Conservation (phyloP, 2,797 vertebrate genomes). For the Rhinoraja longicauda region DNA sequence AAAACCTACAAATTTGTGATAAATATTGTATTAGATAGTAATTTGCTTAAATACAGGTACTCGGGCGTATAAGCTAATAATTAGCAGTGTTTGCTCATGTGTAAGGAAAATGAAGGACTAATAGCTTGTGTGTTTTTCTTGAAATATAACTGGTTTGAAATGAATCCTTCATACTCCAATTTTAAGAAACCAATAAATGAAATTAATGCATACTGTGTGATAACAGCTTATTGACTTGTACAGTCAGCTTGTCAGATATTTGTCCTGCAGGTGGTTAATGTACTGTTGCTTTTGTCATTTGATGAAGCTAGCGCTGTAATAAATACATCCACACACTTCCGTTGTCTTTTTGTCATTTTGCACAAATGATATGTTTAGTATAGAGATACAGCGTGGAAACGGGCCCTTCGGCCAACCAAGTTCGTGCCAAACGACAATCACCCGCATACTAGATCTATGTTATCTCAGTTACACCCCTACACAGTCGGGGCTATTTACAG, state of each 20-base stretch:
- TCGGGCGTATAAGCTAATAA: constrained; percentile 1
- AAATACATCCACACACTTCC: constrained; percentile 25
- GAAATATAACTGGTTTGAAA: constrained; percentile 32
- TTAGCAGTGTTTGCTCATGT: constrained; percentile 32
- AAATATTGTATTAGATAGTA: constrained; percentile 37
- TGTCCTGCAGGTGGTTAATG: constrained; percentile 39
- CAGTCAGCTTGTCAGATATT: constrained; percentile 34
- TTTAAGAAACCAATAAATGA: constrained; percentile 32
- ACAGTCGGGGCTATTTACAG: too few species aligned
- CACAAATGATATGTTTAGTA: neutral
- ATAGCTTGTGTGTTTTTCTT: constrained; percentile 38
- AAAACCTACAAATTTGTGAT: constrained; percentile 38
- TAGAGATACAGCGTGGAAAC: too few species aligned
- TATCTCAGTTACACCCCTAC: too few species aligned
- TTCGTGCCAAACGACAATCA: too few species aligned
- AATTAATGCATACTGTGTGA: constrained; percentile 19
- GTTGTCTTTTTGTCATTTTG: neutral
- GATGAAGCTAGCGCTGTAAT: constrained; percentile 34
- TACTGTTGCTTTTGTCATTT: constrained; percentile 34
- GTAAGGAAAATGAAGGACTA: constrained; percentile 28
- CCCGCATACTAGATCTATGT: too few species aligned
- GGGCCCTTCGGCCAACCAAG: too few species aligned
- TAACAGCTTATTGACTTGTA: constrained; percentile 35
- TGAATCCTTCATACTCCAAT: constrained; percentile 31
- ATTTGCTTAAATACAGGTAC: constrained; percentile 34